phyloP scores from a whole-genome alignment of 2,888 invertebrate species.

The Timema cristinae region DNA sequence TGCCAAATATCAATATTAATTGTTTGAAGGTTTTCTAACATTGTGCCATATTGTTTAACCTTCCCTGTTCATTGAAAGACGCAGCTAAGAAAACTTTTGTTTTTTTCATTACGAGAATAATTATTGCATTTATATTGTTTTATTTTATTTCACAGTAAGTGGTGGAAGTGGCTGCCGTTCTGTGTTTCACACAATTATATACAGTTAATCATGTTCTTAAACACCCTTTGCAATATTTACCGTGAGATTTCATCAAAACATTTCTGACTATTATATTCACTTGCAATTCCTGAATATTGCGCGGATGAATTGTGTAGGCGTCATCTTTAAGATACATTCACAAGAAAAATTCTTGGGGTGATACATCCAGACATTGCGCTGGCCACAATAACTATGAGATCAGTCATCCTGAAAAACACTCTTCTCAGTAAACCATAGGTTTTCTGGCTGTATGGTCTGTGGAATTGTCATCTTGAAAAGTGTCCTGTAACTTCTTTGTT shows the following conservation, averaged over 20 bases:
- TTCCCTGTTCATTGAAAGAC: too few species aligned
- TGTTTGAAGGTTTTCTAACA: too few species aligned
- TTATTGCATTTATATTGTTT: too few species aligned
- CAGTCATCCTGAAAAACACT: background rate
- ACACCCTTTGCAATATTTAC: background rate
- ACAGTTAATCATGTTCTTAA: background rate
- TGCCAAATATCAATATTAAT: too few species aligned
- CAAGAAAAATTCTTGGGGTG: background rate
- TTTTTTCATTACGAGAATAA: too few species aligned
- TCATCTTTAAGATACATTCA: background rate
- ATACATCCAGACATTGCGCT: slow-evolving; percentile 7
- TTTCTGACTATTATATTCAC: background rate
- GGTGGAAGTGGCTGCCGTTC: background rate
- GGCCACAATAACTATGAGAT: slow-evolving; percentile 6
- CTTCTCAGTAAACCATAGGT: background rate
- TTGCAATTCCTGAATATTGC: background rate
- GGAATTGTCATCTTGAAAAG: background rate
- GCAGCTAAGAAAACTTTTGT: too few species aligned
- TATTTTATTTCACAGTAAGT: background rate
- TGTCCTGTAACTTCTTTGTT: background rate
- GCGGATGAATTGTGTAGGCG: background rate
- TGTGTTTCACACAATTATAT: background rate
- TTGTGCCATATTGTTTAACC: too few species aligned
- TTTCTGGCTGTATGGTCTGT: background rate
- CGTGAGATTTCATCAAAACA: background rate